Base-by-base conservation (phyloP, 2,888 invertebrate species). In the Ennomos erosarius region DNA sequence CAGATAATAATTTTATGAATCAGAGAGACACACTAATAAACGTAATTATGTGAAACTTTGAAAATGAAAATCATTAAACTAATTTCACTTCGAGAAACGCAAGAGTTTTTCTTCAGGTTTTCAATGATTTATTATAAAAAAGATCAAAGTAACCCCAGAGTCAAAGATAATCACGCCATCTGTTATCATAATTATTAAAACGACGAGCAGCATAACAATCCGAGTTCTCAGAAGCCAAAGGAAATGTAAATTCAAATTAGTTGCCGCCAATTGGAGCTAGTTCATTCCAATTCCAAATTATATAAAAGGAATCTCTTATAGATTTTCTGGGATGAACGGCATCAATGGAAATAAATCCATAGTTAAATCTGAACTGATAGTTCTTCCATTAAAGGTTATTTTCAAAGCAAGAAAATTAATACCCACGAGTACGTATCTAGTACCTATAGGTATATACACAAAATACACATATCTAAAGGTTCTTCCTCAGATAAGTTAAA, bases 201-300 rank as follows among this genome's bases (percentile, higher is more conserved):
- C 33, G 13, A n/a, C 12, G 26, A 26, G n/a, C 16, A 35, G 58
- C 43, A 40, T 53, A 46, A 46, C 43, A 46, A 58, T 43, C 44
- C 58, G 52, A 53, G 45, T 53, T 50, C 40, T 50, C 45, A 55
- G 42, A 40, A 13, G 47, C 59, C 54, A 59, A 59, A 59, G 55
- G 54, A 55, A 59, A 59, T 55, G 50, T 59, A 59, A 59, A 59
- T 59, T 59, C 54, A 59, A 59, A 59, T 59, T 55, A 59, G 59
- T 50, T 50, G 51, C 50, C 51, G 38, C 47, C 59, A 55, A 55
- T 59, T 59, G 54, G 50, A 53, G 42, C 43, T 39, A 38, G 48
- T 48, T 45, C 40, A 50, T 47, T 55, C 42, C 50, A 16, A 47
- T 46, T 43, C 35, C 37, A 42, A 43, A 47, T 57, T 49, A 53